These are phyloP conservation scores for Champsocephalus gunnari DNA, from an alignment of 2,797 vertebrate genomes.

Conservation along the genomic window DNA sequence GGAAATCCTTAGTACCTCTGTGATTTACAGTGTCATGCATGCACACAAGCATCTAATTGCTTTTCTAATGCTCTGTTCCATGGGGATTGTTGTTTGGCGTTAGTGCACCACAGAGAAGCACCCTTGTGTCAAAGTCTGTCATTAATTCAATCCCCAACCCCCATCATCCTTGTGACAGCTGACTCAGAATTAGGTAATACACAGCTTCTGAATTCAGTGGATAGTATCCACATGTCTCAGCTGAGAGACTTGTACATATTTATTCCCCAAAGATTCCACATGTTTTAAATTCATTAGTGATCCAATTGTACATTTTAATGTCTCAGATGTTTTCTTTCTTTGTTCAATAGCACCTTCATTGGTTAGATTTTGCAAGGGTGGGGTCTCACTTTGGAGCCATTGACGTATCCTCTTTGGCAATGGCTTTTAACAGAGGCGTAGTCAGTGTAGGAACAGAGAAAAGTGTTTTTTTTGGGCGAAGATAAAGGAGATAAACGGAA, in stretches of 20 bases:
- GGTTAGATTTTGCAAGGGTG: slow-evolving; percentile 81
- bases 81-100: slow-evolving; percentile 25
- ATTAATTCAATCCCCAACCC: slow-evolving; percentile 17
- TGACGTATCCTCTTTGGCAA: slow-evolving; percentile 60
- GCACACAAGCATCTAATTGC: slow-evolving; percentile 54
- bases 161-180: slow-evolving; percentile 17
- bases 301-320: slow-evolving; percentile 17
- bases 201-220: slow-evolving; percentile 23
- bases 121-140: slow-evolving; percentile 28
- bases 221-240: slow-evolving; percentile 21
- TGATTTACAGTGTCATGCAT: slow-evolving; percentile 16
- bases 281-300: neutral
- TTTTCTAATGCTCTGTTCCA: slow-evolving; percentile 51
- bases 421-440: slow-evolving; percentile 54
- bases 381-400: slow-evolving; percentile 75
- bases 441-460: slow-evolving; percentile 45
- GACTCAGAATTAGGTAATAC: slow-evolving; percentile 37
- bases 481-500: neutral
- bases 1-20: neutral
- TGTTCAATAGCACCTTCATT: slow-evolving; percentile 66
- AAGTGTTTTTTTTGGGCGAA: slow-evolving; percentile 51
- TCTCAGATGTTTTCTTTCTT: slow-evolving; percentile 25
- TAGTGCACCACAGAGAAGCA: slow-evolving; percentile 29
- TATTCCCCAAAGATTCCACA: neutral
- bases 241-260: slow-evolving; percentile 15